A percentile compares a stretch with the other conserved stretches of the same genome.
These are phyloP conservation scores for Macrosteles quadrilineatus DNA, from an alignment of 1,140 invertebrate genomes.

Conservation along the genomic window DNA sequence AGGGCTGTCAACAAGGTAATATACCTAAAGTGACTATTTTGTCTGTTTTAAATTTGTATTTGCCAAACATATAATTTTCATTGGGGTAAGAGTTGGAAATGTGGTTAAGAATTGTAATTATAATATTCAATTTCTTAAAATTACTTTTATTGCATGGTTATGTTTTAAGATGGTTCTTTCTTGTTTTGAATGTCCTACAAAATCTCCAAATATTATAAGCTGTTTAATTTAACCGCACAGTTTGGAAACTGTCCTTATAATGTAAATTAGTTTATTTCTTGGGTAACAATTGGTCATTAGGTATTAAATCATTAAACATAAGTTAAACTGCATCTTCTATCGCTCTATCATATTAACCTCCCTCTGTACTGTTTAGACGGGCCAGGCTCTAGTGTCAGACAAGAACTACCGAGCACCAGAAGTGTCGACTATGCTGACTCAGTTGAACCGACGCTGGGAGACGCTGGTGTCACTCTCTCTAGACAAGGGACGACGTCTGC, in stretches of 20 bases:
- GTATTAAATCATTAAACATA: too few species aligned
- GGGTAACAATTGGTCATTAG: too few species aligned
- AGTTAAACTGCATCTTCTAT: too few species aligned
- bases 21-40: constrained; percentile 35
- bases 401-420: constrained; percentile 70
- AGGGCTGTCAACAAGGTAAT: constrained; percentile 76
- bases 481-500: constrained; percentile 80
- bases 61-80: not conserved
- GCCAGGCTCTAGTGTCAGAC: constrained; percentile 67
- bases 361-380: too few species aligned
- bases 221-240: too few species aligned
- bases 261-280: too few species aligned
- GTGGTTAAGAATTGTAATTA: too few species aligned
- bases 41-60: not conserved
- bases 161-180: not conserved
- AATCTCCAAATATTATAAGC: too few species aligned
- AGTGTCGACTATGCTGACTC: constrained; percentile 63
- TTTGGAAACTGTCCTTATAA: too few species aligned
- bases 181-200: too few species aligned
- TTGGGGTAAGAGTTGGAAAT: not conserved
- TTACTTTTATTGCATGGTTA: not conserved
- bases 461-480: constrained; percentile 66
- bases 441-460: constrained; percentile 75
- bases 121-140: too few species aligned
- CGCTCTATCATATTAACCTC: too few species aligned